Percentiles rank a stretch among this genome's conserved stretches.
phyloP scores from a whole-genome alignment of 2,888 invertebrate genomes.

The Acrobasis repandana region DNA sequence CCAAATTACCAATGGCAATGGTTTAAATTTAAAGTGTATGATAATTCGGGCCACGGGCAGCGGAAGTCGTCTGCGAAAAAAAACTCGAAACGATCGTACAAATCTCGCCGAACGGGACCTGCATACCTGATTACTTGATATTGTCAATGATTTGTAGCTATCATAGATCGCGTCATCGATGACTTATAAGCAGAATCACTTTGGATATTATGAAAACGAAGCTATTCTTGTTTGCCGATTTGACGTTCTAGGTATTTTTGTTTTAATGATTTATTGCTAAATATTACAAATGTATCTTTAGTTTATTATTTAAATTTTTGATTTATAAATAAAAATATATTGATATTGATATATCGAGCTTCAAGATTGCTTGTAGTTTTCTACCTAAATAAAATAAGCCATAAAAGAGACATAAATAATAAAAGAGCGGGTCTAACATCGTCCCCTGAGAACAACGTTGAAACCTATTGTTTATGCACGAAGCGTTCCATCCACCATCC shows the following conservation, averaged over 20 bases:
- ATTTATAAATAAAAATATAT: neutral
- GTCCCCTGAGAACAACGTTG: slow-evolving; percentile 11
- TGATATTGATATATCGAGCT: neutral
- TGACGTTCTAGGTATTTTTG: neutral
- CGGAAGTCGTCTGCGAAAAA: slow-evolving; percentile 44
- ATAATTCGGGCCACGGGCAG: slow-evolving; percentile 27
- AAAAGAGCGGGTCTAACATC: slow-evolving; percentile 3
- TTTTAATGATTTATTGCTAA: no score
- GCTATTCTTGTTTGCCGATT: neutral
- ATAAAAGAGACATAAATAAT: slow-evolving; percentile 1
- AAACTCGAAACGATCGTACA: slow-evolving; percentile 36
- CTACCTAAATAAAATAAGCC: neutral
- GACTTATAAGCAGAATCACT: slow-evolving; percentile 4
- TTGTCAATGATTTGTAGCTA: neutral
- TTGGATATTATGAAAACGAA: neutral
- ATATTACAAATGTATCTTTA: no score
- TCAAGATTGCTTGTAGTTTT: neutral
- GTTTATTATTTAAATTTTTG: no score
- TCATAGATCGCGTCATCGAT: slow-evolving; percentile 5
- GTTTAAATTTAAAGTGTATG: slow-evolving; percentile 21
- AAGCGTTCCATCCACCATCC: slow-evolving; percentile 36
- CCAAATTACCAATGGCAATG: slow-evolving; percentile 12
- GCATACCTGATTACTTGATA: slow-evolving; percentile 32
- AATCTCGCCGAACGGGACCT: slow-evolving; percentile 37
- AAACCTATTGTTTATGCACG: slow-evolving; percentile 41